A percentile compares a stretch with the other conserved stretches of the same genome.
These are phyloP conservation scores for Antrozous pallidus DNA, from an alignment of 2,797 vertebrate genomes.

Conservation along the genomic window DNA sequence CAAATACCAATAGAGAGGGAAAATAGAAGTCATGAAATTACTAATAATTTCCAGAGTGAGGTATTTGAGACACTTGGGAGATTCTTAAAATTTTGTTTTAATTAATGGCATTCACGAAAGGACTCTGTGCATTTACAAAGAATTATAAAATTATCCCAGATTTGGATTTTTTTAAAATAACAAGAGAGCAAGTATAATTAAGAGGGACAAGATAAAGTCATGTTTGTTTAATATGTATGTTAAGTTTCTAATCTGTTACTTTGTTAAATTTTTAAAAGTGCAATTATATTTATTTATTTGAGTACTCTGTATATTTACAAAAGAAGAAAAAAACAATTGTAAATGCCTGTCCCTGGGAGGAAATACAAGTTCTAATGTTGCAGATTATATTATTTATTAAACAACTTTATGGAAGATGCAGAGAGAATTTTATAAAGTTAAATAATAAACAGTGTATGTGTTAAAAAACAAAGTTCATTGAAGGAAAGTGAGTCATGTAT, in stretches of 20 bases:
- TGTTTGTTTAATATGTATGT: neutral
- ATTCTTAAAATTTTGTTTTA: neutral
- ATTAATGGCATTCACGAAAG: neutral
- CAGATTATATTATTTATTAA: neutral
- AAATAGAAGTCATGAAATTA: slow-evolving; percentile 32
- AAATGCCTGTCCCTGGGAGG: neutral
- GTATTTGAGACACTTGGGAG: neutral
- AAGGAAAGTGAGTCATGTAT: neutral
- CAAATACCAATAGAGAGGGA: neutral
- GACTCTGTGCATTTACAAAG: neutral
- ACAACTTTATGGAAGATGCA: neutral
- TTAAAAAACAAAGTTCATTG: neutral
- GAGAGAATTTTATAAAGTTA: neutral
- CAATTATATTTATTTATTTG: neutral
- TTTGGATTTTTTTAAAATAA: neutral
- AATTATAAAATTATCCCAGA: neutral
- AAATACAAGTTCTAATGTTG: neutral
- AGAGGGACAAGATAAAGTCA: neutral
- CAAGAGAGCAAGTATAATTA: neutral
- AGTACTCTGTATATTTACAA: neutral
- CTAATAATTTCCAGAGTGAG: neutral
- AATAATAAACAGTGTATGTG: neutral
- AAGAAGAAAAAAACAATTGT: neutral
- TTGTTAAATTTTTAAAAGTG: neutral
- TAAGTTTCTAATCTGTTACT: neutral